Evolutionary conservation across 2,113 vertebrate genomes (phyloP).

Genomic region (Cepphus grylle): DNA sequence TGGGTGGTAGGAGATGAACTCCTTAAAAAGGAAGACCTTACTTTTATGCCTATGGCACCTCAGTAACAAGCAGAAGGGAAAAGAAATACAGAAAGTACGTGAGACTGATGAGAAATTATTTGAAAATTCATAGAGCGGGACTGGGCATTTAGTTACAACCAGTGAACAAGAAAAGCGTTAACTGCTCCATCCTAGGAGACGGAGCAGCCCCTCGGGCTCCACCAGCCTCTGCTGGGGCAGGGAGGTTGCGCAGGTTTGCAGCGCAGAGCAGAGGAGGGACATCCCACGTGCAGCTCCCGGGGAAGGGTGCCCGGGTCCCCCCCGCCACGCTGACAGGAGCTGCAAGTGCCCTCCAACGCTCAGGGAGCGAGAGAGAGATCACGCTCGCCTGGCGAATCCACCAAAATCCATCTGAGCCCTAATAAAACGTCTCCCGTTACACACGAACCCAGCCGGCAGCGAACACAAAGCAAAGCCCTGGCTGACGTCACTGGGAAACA

Average conservation of each 20-base stretch:
- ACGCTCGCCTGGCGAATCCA: accelerated
- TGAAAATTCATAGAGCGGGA: constrained; percentile 14
- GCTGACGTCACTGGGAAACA: not conserved
- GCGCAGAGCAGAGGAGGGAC: not conserved
- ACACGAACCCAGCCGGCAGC: not conserved
- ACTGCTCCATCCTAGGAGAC: not conserved
- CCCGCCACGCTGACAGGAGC: not conserved
- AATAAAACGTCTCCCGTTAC: not conserved
- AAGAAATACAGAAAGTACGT: not conserved
- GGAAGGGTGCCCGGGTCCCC: not conserved
- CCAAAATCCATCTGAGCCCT: not conserved
- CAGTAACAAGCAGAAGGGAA: not conserved
- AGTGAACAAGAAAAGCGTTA: not conserved
- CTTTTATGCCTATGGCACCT: not conserved
- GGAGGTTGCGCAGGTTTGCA: not conserved
- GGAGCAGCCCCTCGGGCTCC: not conserved
- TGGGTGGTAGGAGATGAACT: not conserved
- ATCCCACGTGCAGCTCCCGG: not conserved
- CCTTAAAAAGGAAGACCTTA: not conserved
- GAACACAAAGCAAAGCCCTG: not conserved
- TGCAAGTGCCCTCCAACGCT: not conserved
- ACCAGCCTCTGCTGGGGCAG: not conserved
- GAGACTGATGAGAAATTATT: constrained; percentile 20
- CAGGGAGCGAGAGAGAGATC: not conserved
- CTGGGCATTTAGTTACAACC: not conserved